Base-by-base conservation (phyloP, 2,797 vertebrate genomes). In the Cynodonichthys magdalenae region DNA sequence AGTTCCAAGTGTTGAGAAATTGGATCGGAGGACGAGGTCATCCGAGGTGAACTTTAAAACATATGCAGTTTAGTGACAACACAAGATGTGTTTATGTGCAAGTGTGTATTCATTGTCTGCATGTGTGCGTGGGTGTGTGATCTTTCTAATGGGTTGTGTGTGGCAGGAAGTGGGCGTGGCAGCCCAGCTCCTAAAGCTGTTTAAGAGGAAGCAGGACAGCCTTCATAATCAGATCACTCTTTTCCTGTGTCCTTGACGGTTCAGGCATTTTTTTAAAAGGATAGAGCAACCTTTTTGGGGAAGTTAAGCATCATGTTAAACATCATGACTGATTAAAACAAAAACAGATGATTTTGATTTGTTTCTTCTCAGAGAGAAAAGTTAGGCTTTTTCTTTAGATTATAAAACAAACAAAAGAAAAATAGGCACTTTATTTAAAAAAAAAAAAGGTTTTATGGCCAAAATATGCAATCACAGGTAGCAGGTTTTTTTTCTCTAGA, bases 131-230 rank as follows among this genome's bases (percentile, higher is more conserved):
- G n/a, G n/a, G 56, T 53, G 59, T 65, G 41, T 52, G 17, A 68
- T 77, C 51, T 64, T 52, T 69, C 41, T 75, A 59, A 75, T 31
- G 47, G 6, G 53, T 69, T 65, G 63, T 70, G 52, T 71, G 66
- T 14, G 46, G 56, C 78, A 81, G 87, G 87, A 89, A 87, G 79
- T 77, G 74, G 59, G 74, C 19, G 74, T 77, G 54, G 60, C 69
- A 50, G 27, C 36, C 1, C 42, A 36, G 36, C 55, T 62, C 59
- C 48, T 50, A 53, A 71, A 63, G 58, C 78, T 62, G 64, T 52
- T 71, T 17, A 57, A 83, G 75, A 86, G 86, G 89, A 91, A 91
- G 72, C 65, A 42, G 47, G 49, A 61, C 46, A 50, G 66, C 44
- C 45, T 71, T 81, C 69, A 65, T 65, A 72, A 78, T 70, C 76